Evolutionary conservation across 2,888 invertebrate species (phyloP).

Genomic region (Fragum sueziense): DNA sequence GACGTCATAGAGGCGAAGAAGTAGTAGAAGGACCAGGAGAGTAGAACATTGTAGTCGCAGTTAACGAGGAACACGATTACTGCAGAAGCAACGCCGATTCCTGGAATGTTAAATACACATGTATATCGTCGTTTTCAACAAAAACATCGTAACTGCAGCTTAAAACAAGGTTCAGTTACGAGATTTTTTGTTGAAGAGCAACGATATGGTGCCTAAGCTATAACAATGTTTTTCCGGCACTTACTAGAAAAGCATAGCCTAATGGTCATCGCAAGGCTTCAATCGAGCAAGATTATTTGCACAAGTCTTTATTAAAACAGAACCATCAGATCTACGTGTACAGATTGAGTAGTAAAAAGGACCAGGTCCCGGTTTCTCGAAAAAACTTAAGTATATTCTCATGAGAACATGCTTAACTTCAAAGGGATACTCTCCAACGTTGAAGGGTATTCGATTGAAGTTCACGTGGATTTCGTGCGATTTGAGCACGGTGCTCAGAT

Average conservation of each 20-base stretch:
- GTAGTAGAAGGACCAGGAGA: slow-evolving; percentile 92
- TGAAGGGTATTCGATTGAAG: no score
- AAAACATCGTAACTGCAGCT: no score
- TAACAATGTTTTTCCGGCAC: neutral
- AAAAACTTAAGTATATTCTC: no score
- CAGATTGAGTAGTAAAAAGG: neutral
- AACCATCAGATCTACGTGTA: neutral
- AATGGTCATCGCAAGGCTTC: neutral
- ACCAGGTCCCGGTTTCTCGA: no score
- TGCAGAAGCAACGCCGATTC: slow-evolving; percentile 79
- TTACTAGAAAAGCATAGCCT: neutral
- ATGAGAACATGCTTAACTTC: no score
- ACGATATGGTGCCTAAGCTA: neutral
- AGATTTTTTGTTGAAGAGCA: no score
- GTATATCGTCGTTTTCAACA: no score
- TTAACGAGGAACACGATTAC: slow-evolving; percentile 82
- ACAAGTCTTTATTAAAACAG: neutral
- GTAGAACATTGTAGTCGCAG: slow-evolving; percentile 87
- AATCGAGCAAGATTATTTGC: neutral
- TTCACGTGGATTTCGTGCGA: no score
- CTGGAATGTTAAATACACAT: no score
- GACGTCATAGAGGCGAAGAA: slow-evolving; percentile 87
- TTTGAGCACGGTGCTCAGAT: no score
- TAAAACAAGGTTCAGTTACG: no score
- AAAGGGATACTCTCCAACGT: no score